phyloP scores from a whole-genome alignment of 2,888 invertebrate genomes.

The Eupeodes latifasciatus region DNA sequence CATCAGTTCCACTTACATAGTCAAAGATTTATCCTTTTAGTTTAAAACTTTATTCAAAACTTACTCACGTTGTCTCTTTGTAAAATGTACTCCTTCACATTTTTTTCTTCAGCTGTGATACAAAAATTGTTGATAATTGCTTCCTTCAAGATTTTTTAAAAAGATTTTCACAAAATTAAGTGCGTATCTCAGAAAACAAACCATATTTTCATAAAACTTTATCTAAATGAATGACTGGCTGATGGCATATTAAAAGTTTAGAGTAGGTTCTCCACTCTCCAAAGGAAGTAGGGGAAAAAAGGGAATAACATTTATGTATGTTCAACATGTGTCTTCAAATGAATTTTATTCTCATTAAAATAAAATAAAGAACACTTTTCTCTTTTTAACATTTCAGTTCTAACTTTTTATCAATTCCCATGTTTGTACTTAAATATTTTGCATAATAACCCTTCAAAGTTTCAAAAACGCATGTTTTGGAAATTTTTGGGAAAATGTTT shows the following conservation, averaged over 20 bases:
- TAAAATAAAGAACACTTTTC: not conserved
- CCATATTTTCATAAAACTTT: no score
- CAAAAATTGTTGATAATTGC: no score
- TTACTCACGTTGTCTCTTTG: no score
- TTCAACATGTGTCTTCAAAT: not conserved
- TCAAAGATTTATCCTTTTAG: no score
- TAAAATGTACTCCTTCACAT: no score
- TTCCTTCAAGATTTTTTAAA: no score
- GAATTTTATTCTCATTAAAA: not conserved
- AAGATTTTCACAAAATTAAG: no score
- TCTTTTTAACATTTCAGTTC: not conserved
- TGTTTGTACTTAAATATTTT: not conserved
- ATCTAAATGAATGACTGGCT: no score
- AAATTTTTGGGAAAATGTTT: constrained; percentile 22
- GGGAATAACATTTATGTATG: not conserved
- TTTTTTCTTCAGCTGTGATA: no score
- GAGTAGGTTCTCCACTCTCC: not conserved
- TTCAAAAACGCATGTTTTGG: constrained; percentile 12
- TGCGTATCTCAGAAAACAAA: no score
- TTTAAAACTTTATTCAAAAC: no score
- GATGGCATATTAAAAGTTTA: not conserved
- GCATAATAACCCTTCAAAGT: not conserved
- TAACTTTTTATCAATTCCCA: not conserved
- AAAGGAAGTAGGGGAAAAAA: not conserved
- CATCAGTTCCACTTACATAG: no score